Percentiles rank a stretch among this genome's conserved stretches.
Conservation (phyloP, 2,797 vertebrate species). For the Scarus forsteni region DNA sequence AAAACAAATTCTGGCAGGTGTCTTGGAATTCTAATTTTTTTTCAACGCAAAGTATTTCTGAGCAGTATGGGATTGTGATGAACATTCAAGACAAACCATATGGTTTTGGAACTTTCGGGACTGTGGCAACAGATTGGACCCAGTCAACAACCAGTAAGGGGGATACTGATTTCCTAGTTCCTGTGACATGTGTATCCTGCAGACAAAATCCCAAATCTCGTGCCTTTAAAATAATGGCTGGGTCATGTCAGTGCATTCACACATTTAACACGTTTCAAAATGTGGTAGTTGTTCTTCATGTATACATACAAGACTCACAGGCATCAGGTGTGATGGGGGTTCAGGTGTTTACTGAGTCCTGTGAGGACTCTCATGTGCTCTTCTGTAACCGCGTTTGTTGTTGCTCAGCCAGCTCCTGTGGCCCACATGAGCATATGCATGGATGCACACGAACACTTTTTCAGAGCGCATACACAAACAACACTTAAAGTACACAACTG, state of each 20-base stretch:
- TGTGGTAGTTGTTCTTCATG: slow-evolving; percentile 22
- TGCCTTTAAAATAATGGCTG: slow-evolving; percentile 25
- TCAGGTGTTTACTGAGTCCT: slow-evolving; percentile 77
- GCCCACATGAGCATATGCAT: slow-evolving; percentile 59
- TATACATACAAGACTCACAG: slow-evolving; percentile 37
- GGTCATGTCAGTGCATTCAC: slow-evolving; percentile 22
- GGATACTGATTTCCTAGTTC: slow-evolving; percentile 46
- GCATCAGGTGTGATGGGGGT: slow-evolving; percentile 82
- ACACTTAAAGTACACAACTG: slow-evolving; percentile 54
- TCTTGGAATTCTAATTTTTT: slow-evolving; percentile 13
- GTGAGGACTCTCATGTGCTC: slow-evolving; percentile 69
- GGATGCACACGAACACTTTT: slow-evolving; percentile 9
- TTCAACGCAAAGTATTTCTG: slow-evolving; percentile 30
- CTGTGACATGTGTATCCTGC: slow-evolving; percentile 14
- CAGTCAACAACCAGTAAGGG: slow-evolving; percentile 61
- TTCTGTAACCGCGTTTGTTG: slow-evolving; percentile 72
- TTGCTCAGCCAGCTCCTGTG: slow-evolving; percentile 52
- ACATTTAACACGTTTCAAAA: slow-evolving; percentile 10
- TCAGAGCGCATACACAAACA: slow-evolving; percentile 30
- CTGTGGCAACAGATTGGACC: slow-evolving; percentile 57
- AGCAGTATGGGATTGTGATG: slow-evolving; percentile 5
- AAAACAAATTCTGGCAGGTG: slow-evolving; percentile 30
- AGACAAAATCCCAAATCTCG: slow-evolving; percentile 34
- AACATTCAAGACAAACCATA: slow-evolving; percentile 22
- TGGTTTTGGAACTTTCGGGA: slow-evolving; percentile 28